Conservation (phyloP, 2,113 vertebrate species). For the Climacteris rufus region DNA sequence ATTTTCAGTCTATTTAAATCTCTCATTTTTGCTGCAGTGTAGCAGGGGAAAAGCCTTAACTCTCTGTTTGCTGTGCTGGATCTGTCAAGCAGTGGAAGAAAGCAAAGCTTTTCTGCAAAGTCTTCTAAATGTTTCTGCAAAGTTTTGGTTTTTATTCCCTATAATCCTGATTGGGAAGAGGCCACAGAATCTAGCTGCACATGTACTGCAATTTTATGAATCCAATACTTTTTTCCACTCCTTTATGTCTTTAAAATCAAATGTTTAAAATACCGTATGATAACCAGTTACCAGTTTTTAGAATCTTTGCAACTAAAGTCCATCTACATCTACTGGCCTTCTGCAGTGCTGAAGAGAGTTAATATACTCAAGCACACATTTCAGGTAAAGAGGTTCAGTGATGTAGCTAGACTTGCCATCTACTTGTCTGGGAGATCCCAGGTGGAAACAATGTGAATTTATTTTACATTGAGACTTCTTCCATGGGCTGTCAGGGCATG, state of each 20-base stretch:
- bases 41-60: constrained; percentile 39
- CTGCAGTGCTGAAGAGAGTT: not conserved
- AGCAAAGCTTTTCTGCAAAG: not conserved
- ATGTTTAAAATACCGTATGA: not conserved
- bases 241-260: not conserved
- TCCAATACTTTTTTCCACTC: not conserved
- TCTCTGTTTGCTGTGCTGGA: constrained; percentile 4
- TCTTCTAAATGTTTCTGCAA: not conserved
- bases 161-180: not conserved
- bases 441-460: not conserved
- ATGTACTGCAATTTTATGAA: not conserved
- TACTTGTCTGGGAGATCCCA: not conserved
- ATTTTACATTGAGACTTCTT: not conserved
- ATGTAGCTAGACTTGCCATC: not conserved
- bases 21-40: constrained; percentile 56
- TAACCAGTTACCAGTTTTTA: not conserved
- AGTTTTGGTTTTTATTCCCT: not conserved
- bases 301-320: not conserved
- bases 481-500: not conserved
- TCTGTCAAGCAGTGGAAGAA: not conserved
- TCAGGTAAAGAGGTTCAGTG: not conserved
- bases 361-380: not conserved
- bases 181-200: not conserved
- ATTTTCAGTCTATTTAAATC: constrained; percentile 68
- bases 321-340: not conserved